Percentiles rank a stretch among this genome's conserved stretches.
These are phyloP conservation scores for Tetragnatha versicolor DNA, from an alignment of 1,140 invertebrate species.

Conservation along the genomic window DNA sequence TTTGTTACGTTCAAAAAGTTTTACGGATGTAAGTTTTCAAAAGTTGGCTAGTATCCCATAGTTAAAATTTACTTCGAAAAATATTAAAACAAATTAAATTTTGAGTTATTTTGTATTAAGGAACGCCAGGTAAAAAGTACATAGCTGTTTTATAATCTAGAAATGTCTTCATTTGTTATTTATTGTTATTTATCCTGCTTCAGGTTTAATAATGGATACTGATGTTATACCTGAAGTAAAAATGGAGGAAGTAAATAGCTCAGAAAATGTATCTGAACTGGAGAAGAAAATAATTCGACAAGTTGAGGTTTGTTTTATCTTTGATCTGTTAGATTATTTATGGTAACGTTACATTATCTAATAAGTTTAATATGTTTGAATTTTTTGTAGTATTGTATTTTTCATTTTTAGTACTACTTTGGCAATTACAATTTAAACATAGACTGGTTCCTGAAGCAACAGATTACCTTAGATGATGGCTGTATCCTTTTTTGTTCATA, in stretches of 20 bases:
- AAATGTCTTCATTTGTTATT: too few relatives aligned
- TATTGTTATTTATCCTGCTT: too few relatives aligned
- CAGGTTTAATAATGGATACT: conserved; percentile 32
- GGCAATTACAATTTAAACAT: conserved; percentile 86
- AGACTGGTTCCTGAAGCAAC: conserved; percentile 88
- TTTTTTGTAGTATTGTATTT: neutral
- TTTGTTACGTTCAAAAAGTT: too few relatives aligned
- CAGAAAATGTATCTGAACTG: conserved; percentile 32
- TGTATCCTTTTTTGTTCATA: conserved; percentile 69
- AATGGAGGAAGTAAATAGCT: neutral
- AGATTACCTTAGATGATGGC: conserved; percentile 84
- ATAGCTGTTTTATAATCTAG: too few relatives aligned
- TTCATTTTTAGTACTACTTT: conserved; percentile 75
- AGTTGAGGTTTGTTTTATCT: conserved; percentile 58
- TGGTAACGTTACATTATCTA: neutral
- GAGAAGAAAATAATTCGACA: conserved; percentile 61
- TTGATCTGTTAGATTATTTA: neutral
- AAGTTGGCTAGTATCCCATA: too few relatives aligned
- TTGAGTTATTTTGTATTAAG: too few relatives aligned
- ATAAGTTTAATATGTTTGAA: neutral
- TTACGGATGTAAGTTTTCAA: too few relatives aligned
- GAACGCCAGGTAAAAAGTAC: too few relatives aligned
- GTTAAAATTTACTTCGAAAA: too few relatives aligned
- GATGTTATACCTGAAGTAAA: conserved; percentile 9
- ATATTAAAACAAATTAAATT: too few relatives aligned